Evolutionary conservation across 2,888 invertebrate species (phyloP), one percentile per base, ranked within the genome.

Genomic region (Ypsolopha sequella): DNA sequence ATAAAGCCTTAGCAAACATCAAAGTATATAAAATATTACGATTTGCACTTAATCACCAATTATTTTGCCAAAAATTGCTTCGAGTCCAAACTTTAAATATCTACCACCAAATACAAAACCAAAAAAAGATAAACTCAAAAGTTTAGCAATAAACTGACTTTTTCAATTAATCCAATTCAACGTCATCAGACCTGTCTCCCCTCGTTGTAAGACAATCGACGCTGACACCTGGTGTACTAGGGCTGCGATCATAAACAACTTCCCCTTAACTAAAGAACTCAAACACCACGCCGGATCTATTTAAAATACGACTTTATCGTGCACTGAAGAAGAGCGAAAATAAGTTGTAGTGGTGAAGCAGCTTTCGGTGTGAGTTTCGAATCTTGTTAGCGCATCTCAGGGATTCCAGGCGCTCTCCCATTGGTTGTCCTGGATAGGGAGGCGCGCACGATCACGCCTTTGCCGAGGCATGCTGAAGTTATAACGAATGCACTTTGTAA

Each of bases 401-500:
- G 49, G 41, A 39, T n/a, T 56, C 58, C 58, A 57, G 58, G 36
- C 38, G 38, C 35, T 6, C 13, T 36, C 38, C 24, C 38, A 71
- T 72, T 73, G 73, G 76, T 59, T 55, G 55, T 43, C 33, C 10
- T 14, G 34, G 41, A 7, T 13, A 49, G 49, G 49, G 49, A 39
- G 49, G 49, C 33, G 39, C 39, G 13, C n/a, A 10, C 8, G 48
- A 24, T 46, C 33, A 46, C 46, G 46, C 46, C 46, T 46, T 24
- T 46, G 35, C 46, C 43, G 43, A 43, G 13, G 43, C 13, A 24
- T 13, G 43, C 14, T 43, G 43, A 7, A 43, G 8, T 14, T 13
- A 11, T 43, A 43, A 43, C 43, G 24, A 43, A 43, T 43, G 43
- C 43, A 43, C 43, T 24, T 14, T 43, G 24, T 43, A 43, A 7